A percentile compares a stretch with the other conserved stretches of the same genome.
These are phyloP conservation scores for Ormyrus nitidulus DNA, from an alignment of 2,888 invertebrate genomes.

Conservation along the genomic window DNA sequence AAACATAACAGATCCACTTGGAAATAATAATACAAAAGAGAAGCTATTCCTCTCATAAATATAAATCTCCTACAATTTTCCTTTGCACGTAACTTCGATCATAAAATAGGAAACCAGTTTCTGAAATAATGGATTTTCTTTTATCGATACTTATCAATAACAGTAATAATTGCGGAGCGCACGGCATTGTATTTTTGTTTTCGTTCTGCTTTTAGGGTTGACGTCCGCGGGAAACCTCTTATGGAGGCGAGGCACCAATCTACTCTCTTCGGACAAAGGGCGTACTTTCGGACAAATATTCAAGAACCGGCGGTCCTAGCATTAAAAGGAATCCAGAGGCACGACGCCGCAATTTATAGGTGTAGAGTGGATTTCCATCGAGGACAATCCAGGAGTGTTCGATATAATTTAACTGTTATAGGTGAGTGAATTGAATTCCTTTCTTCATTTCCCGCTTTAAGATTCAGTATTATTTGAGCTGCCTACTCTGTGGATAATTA, in stretches of 20 bases:
- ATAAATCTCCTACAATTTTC: too few relatives aligned
- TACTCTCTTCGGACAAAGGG: slow-evolving; percentile 90
- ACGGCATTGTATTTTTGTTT: neutral
- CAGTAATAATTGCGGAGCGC: too few relatives aligned
- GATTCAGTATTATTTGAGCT: too few relatives aligned
- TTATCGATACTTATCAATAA: too few relatives aligned
- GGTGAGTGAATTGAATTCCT: slow-evolving; percentile 79
- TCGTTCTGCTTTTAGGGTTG: slow-evolving; percentile 81
- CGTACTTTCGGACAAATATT: slow-evolving; percentile 86
- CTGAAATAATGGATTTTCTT: too few relatives aligned
- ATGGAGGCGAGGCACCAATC: slow-evolving; percentile 90
- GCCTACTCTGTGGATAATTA: too few relatives aligned
- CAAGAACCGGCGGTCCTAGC: slow-evolving; percentile 89
- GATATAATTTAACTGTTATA: slow-evolving; percentile 92
- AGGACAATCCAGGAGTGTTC: slow-evolving; percentile 91
- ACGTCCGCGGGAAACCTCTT: slow-evolving; percentile 89
- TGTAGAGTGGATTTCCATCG: slow-evolving; percentile 93
- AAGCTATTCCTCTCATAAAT: too few relatives aligned
- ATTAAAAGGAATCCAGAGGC: slow-evolving; percentile 89
- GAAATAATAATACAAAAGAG: too few relatives aligned
- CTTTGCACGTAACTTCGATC: too few relatives aligned
- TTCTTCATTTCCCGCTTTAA: neutral
- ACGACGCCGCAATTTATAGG: slow-evolving; percentile 92
- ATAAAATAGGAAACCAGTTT: too few relatives aligned
- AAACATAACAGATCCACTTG: neutral